phyloP scores from a whole-genome alignment of 2,113 vertebrate species.

The Gallinago paraguaiae region DNA sequence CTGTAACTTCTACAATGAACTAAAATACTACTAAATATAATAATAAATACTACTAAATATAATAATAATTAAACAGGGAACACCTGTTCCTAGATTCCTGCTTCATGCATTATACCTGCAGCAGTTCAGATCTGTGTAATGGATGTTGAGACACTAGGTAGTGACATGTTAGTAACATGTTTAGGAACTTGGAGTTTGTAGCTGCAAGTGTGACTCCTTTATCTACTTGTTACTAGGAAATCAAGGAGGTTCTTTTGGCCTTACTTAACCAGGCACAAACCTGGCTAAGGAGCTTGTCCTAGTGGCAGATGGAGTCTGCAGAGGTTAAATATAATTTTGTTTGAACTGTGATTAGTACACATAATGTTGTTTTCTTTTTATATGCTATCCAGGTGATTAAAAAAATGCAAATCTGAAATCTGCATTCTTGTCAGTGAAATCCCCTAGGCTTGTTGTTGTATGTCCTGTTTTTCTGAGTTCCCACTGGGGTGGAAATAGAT shows the following conservation, averaged over 20 bases:
- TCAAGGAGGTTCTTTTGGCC: accelerated
- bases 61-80: no score
- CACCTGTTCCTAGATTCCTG: neutral
- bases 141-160: neutral
- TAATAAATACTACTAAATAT: neutral
- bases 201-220: accelerated
- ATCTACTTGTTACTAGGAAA: neutral
- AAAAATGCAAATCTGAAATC: neutral
- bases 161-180: neutral
- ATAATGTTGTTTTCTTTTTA: neutral
- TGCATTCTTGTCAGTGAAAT: neutral
- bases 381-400: neutral
- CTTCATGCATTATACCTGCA: neutral
- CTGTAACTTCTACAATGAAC: neutral
- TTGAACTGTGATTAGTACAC: neutral
- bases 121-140: neutral
- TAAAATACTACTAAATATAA: neutral
- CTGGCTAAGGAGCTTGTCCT: neutral
- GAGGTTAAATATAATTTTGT: neutral
- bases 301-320: neutral
- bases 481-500: neutral
- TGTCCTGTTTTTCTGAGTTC: neutral
- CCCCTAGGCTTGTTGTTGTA: neutral
- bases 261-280: neutral
- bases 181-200: neutral